Conservation (phyloP, 2,888 invertebrate genomes). For the Emesis russula region DNA sequence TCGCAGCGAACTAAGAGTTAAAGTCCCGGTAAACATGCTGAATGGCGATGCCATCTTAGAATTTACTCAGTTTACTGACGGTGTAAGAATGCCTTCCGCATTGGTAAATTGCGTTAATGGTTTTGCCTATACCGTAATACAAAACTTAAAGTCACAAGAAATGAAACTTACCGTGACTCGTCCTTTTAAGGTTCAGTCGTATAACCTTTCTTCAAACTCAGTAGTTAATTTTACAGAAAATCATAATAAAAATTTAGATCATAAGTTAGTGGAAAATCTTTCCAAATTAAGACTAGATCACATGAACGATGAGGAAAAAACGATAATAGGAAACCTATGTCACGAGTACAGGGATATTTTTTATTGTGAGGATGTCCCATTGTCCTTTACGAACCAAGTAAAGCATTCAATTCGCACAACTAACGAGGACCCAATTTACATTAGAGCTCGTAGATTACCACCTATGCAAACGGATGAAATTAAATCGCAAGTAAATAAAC, state of each 20-base stretch:
- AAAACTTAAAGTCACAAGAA: not conserved
- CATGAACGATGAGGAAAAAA: constrained; percentile 87
- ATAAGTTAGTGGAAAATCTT: constrained; percentile 36
- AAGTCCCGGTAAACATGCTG: not conserved
- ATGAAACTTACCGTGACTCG: constrained; percentile 9
- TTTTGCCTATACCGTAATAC: not conserved
- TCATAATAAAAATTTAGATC: not conserved
- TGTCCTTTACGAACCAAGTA: constrained; percentile 85
- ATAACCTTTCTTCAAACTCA: not conserved
- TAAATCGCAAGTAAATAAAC: constrained; percentile 87
- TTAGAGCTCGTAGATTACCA: constrained; percentile 86
- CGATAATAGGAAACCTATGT: constrained; percentile 73
- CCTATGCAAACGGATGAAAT: constrained; percentile 87
- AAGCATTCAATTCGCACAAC: constrained; percentile 89
- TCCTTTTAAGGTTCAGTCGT: not conserved
- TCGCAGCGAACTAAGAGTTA: not conserved
- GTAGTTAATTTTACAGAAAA: not conserved
- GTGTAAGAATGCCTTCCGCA: not conserved
- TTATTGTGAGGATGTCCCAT: constrained; percentile 84
- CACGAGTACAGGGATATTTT: constrained; percentile 88
- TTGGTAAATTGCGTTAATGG: not conserved
- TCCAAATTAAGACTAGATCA: constrained; percentile 74
- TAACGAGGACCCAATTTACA: constrained; percentile 86
- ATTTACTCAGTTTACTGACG: not conserved
- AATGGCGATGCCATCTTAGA: not conserved